Percentiles rank a stretch among this genome's conserved stretches.
Evolutionary conservation across 92 coral and sea anemone species (phyloP).

Genomic region (Porites evermanni): DNA sequence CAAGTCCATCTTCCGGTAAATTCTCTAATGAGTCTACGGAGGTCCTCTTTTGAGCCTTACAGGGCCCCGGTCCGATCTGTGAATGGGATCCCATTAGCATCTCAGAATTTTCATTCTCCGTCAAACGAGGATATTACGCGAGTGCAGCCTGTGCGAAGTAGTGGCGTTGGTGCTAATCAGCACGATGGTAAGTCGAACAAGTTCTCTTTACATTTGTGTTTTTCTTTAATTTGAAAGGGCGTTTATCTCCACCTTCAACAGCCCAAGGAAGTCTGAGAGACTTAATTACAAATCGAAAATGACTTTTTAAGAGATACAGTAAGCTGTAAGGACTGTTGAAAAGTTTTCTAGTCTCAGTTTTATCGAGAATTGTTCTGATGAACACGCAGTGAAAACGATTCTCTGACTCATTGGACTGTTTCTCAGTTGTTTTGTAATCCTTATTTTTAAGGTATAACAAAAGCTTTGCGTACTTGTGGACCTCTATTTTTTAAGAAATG

Average conservation of each 20-base stretch:
- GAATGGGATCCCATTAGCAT: not conserved
- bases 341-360: not conserved
- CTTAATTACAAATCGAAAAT: not conserved
- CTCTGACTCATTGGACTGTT: not conserved
- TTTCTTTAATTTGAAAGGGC: not conserved
- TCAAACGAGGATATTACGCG: not conserved
- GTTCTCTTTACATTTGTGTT: not conserved
- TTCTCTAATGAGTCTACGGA: not conserved
- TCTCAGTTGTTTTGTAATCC: not conserved
- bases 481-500: too few species aligned
- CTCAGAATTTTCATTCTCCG: not conserved
- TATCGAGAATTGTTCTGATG: not conserved
- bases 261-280: not conserved
- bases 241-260: not conserved
- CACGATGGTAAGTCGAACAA: conserved; percentile 18
- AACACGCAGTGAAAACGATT: not conserved
- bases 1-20: conserved; percentile 16
- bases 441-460: not conserved
- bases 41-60: conserved; percentile 4
- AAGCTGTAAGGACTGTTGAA: not conserved
- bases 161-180: not conserved
- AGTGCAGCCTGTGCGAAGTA: not conserved
- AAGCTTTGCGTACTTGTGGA: not conserved
- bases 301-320: not conserved
- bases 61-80: not conserved